Percentiles rank a stretch among this genome's conserved stretches.
phyloP scores from a whole-genome alignment of 1,140 invertebrate species.

The Babylonia areolata region DNA sequence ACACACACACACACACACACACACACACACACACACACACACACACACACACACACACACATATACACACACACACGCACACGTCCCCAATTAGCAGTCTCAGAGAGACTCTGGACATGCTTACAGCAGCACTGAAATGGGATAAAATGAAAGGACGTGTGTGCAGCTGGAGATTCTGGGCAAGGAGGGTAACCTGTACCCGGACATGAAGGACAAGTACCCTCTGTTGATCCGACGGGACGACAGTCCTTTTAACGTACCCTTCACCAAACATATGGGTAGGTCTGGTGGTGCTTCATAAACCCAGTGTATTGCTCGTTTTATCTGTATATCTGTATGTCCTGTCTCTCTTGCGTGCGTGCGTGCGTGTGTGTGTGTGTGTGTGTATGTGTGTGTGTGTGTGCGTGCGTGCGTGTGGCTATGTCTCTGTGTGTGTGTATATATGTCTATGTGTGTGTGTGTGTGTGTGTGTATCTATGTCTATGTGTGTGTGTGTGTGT shows the following conservation, averaged over 20 bases:
- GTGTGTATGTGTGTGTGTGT: constrained; percentile 23
- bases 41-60: too few species aligned
- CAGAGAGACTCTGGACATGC: too few species aligned
- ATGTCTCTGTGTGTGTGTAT: background rate
- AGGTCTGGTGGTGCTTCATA: too few species aligned
- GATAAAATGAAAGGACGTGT: too few species aligned
- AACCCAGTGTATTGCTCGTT: too few species aligned
- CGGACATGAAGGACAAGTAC: background rate
- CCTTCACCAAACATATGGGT: background rate
- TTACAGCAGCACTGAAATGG: too few species aligned
- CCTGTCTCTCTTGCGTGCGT: background rate
- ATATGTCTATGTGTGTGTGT: background rate
- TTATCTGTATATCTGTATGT: background rate
- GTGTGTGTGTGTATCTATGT: background rate
- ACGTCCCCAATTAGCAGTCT: too few species aligned
- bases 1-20: too few species aligned
- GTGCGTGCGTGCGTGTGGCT: background rate
- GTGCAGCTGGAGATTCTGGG: constrained; percentile 16
- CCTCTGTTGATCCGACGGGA: background rate
- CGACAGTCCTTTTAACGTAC: background rate
- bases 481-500: background rate
- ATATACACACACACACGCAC: too few species aligned
- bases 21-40: too few species aligned
- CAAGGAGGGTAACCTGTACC: background rate
- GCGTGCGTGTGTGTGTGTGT: constrained; percentile 18